These are phyloP conservation scores for Stegodyphus dumicola DNA, from an alignment of 1,140 invertebrate genomes.

Conservation along the genomic window DNA sequence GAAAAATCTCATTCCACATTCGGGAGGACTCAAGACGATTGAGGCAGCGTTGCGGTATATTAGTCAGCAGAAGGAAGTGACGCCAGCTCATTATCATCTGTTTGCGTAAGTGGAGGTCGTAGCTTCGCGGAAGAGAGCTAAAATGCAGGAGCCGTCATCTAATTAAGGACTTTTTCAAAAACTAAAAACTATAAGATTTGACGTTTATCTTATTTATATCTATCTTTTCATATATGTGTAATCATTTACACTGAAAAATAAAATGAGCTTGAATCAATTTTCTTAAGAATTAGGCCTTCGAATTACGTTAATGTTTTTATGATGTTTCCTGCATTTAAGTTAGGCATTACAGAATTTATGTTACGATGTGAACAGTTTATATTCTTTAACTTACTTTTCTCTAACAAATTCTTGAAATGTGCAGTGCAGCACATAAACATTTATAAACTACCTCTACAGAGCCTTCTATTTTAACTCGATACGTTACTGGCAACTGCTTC, in stretches of 20 bases:
- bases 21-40: background rate
- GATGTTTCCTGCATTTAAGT: background rate
- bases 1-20: slow-evolving; percentile 24
- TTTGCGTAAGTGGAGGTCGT: background rate
- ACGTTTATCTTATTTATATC: background rate
- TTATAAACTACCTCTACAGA: background rate
- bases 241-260: background rate
- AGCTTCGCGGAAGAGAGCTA: background rate
- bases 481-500: background rate
- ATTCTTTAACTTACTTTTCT: background rate
- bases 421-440: background rate
- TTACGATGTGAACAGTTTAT: background rate
- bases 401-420: background rate
- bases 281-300: background rate
- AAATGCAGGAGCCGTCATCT: background rate
- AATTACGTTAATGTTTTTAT: background rate
- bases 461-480: background rate
- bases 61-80: background rate
- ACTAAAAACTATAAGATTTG: slow-evolving; percentile 7
- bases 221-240: background rate
- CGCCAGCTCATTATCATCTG: slow-evolving; percentile 1
- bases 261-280: background rate
- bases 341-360: background rate
- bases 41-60: slow-evolving; percentile 12
- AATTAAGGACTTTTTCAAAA: slow-evolving; percentile 9